phyloP scores from a whole-genome alignment of 2,113 vertebrate species.

The Arenaria interpres region DNA sequence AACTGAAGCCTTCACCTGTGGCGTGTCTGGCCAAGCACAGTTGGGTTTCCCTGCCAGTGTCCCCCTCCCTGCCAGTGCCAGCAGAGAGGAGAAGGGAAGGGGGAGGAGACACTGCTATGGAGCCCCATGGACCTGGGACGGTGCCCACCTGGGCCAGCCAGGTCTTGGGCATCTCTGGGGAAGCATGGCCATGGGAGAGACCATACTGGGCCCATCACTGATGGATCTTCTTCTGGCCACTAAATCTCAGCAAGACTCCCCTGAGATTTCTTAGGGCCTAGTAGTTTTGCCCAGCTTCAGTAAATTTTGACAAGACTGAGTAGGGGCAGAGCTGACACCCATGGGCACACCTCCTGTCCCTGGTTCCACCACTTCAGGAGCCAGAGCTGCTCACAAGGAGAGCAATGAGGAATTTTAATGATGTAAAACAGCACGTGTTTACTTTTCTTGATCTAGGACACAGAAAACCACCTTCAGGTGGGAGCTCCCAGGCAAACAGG shows the following conservation, averaged over 20 bases:
- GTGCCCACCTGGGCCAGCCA: background rate
- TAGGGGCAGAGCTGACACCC: background rate
- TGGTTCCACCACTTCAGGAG: background rate
- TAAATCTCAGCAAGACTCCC: background rate
- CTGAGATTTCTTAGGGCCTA: background rate
- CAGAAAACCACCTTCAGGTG: background rate
- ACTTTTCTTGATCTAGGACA: background rate
- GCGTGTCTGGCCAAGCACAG: fast-evolving
- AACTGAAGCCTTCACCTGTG: fast-evolving
- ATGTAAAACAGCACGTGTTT: background rate
- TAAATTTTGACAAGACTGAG: background rate
- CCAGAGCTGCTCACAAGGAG: background rate
- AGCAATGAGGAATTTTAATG: background rate
- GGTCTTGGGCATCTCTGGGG: background rate
- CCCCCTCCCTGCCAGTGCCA: background rate
- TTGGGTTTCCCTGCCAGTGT: background rate
- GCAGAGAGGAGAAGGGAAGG: background rate
- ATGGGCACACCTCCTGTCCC: background rate
- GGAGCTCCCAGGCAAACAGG: background rate
- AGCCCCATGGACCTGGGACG: background rate
- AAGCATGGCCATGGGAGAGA: background rate
- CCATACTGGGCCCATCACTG: background rate
- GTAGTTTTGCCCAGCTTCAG: background rate
- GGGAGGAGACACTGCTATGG: background rate
- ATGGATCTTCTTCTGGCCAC: background rate